Conservation (phyloP, 1,140 invertebrate species). For the Cotesia typhae region DNA sequence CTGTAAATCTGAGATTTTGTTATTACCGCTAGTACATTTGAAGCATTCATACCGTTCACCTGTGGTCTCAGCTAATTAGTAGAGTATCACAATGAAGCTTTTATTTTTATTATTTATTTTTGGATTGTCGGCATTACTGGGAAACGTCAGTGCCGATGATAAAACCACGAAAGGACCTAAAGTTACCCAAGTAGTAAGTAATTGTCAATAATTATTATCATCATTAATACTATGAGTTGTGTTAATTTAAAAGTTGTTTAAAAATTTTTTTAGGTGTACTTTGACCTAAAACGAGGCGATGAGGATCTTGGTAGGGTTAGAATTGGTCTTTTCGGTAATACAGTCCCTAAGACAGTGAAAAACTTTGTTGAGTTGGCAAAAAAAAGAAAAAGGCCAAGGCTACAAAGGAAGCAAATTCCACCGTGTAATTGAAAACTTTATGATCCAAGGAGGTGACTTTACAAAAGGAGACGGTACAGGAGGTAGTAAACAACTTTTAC, state of each 20-base stretch:
- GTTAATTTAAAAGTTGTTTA: constrained; percentile 33
- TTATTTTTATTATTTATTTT: background rate
- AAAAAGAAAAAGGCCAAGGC: constrained; percentile 79
- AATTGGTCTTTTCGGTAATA: constrained; percentile 95
- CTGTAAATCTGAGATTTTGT: too few relatives aligned
- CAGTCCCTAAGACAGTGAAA: constrained; percentile 91
- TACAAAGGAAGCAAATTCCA: constrained; percentile 93
- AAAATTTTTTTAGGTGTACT: constrained; percentile 80
- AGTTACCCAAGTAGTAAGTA: background rate
- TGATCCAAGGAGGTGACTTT: constrained; percentile 96
- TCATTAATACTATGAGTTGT: constrained; percentile 29
- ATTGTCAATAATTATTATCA: constrained; percentile 34
- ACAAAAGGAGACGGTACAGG: constrained; percentile 93
- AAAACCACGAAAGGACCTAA: background rate
- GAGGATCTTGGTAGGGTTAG: constrained; percentile 80
- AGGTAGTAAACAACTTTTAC: constrained; percentile 71
- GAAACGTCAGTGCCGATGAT: background rate
- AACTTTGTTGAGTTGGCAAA: constrained; percentile 91
- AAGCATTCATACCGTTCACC: too few relatives aligned
- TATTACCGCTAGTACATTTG: too few relatives aligned
- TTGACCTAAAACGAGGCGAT: constrained; percentile 90
- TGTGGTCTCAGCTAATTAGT: too few relatives aligned
- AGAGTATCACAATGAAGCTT: background rate
- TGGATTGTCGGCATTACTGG: background rate
- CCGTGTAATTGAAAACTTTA: constrained; percentile 92